A percentile compares a stretch with the other conserved stretches of the same genome.
Conservation (phyloP, 1,140 invertebrate genomes). For the Orchesella cincta region DNA sequence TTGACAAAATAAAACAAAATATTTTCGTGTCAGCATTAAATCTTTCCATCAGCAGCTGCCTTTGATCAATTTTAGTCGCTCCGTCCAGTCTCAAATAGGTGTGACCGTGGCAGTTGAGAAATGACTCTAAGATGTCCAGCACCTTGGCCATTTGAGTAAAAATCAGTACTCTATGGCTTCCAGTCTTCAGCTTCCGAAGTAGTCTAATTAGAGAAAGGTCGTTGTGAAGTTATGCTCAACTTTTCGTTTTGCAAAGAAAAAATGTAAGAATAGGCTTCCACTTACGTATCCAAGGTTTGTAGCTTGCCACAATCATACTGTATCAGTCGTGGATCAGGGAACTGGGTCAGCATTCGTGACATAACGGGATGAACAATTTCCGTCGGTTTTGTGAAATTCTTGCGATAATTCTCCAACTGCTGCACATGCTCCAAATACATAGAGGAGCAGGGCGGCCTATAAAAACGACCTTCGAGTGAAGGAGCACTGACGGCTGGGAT, state of each 20-base stretch:
- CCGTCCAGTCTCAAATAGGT: constrained; percentile 96
- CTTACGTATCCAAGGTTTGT: constrained; percentile 40
- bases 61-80: constrained; percentile 90
- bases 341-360: constrained; percentile 81
- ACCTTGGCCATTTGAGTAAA: constrained; percentile 99
- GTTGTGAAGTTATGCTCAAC: neutral
- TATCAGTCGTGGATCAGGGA: constrained; percentile 95
- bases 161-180: constrained; percentile 89
- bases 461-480: constrained; percentile 64
- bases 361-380: constrained; percentile 70
- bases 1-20: constrained; percentile 97
- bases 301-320: constrained; percentile 93
- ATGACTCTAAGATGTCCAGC: constrained; percentile 96
- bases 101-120: constrained; percentile 95
- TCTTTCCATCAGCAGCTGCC: constrained; percentile 95
- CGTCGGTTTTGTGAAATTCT: constrained; percentile 60
- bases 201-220: constrained; percentile 63
- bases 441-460: constrained; percentile 70
- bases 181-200: constrained; percentile 78
- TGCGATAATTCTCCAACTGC: constrained; percentile 59
- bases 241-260: no score
- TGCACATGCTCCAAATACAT: constrained; percentile 56
- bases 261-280: no score
- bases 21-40: constrained; percentile 94
- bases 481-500: constrained; percentile 70